Conservation (phyloP, 2,888 invertebrate genomes). For the Chrysolina oricalcia region DNA sequence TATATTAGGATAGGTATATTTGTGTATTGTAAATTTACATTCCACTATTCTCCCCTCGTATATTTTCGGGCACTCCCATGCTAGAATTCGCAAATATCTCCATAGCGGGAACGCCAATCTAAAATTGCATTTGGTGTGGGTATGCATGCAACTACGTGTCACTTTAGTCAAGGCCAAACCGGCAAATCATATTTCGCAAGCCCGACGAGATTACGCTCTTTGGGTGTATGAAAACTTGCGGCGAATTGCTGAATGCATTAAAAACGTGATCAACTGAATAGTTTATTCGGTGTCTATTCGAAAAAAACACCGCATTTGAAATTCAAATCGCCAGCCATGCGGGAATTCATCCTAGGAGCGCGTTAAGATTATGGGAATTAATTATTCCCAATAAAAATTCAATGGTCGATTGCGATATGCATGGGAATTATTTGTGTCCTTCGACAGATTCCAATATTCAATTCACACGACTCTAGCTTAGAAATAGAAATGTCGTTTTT, state of each 20-base stretch:
- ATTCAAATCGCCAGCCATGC: conserved; percentile 40
- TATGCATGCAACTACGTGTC: conserved; percentile 45
- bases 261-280: conserved; percentile 44
- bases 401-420: conserved; percentile 20
- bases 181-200: conserved; percentile 53
- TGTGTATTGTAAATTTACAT: too few relatives aligned
- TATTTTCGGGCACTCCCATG: conserved; percentile 33
- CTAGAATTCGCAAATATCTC: conserved; percentile 37
- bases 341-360: conserved; percentile 44
- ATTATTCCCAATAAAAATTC: conserved; percentile 36
- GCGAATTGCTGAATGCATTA: conserved; percentile 53
- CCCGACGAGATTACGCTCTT: conserved; percentile 30
- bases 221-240: conserved; percentile 42
- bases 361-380: conserved; percentile 44
- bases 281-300: conserved; percentile 45
- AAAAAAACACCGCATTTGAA: conserved; percentile 47
- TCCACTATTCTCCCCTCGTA: conserved; percentile 4
- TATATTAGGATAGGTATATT: too few relatives aligned
- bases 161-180: conserved; percentile 50
- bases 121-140: conserved; percentile 51
- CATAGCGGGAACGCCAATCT: conserved; percentile 46
- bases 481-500: background rate
- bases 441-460: conserved; percentile 4
- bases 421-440: conserved; percentile 19
- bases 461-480: conserved; percentile 11